phyloP scores from a whole-genome alignment of 2,888 invertebrate species.

The Andrena fulva region DNA sequence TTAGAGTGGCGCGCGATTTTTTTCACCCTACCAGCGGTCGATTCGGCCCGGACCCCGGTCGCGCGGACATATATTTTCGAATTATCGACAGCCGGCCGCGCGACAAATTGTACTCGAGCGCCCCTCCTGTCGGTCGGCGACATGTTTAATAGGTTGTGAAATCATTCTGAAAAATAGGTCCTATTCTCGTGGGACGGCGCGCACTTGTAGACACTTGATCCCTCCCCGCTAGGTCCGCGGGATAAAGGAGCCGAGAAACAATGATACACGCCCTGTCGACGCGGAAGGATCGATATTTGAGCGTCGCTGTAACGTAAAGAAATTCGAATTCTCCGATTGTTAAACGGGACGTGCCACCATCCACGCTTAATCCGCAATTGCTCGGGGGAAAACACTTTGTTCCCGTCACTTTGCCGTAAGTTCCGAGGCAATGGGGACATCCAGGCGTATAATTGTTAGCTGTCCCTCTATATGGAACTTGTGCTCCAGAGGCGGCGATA shows the following conservation, averaged over 20 bases:
- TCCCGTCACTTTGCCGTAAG: too few relatives aligned
- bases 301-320: neutral
- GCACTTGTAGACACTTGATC: conserved; percentile 43
- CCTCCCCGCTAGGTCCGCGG: conserved; percentile 21
- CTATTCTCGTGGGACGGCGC: conserved; percentile 42
- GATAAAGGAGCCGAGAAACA: conserved; percentile 14
- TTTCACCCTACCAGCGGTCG: conserved; percentile 34
- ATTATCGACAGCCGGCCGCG: conserved; percentile 76
- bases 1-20: conserved; percentile 29
- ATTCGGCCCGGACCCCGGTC: conserved; percentile 55
- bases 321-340: neutral
- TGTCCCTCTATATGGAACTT: too few relatives aligned
- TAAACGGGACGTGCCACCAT: neutral
- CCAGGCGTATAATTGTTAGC: too few relatives aligned
- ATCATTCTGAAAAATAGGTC: conserved; percentile 73
- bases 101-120: conserved; percentile 74
- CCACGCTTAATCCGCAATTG: neutral
- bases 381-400: neutral
- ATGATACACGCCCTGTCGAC: conserved; percentile 18
- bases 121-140: conserved; percentile 67
- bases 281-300: neutral
- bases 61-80: conserved; percentile 74
- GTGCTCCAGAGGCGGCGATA: too few relatives aligned
- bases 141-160: conserved; percentile 75
- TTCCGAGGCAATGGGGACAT: too few relatives aligned